Conservation (phyloP, 2,888 invertebrate species). For the Lycophotia porphyrea region DNA sequence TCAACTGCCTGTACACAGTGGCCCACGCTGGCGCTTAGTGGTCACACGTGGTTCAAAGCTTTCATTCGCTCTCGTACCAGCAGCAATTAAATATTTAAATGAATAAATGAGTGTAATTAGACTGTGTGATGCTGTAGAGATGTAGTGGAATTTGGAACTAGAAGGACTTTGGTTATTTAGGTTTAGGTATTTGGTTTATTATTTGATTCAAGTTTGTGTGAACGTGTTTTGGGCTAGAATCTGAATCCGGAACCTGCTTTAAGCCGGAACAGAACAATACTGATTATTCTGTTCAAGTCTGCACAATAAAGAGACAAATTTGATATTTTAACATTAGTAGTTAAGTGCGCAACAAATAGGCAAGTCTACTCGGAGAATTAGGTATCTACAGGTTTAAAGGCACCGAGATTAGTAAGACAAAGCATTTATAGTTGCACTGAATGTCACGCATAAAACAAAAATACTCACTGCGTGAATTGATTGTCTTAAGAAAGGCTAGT, state of each 20-base stretch:
- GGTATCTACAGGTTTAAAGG: not conserved
- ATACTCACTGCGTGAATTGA: not conserved
- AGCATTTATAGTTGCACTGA: not conserved
- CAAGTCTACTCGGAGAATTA: too few species aligned
- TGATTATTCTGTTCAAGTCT: slow-evolving; percentile 6
- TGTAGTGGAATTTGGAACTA: not conserved
- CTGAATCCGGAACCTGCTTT: not conserved
- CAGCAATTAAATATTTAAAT: slow-evolving; percentile 82
- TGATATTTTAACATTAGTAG: not conserved
- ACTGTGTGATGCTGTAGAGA: slow-evolving; percentile 52
- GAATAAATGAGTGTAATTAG: slow-evolving; percentile 80
- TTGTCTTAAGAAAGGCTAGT: not conserved
- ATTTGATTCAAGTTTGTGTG: not conserved
- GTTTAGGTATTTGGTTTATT: slow-evolving; percentile 5
- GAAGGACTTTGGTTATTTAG: too few species aligned
- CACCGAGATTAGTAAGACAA: not conserved
- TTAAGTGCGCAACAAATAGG: not conserved
- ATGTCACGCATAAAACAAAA: not conserved
- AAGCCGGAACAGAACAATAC: not conserved
- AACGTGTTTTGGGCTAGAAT: slow-evolving; percentile 6
- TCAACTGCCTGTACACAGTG: not conserved
- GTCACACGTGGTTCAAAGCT: slow-evolving; percentile 44
- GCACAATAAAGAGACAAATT: slow-evolving; percentile 12
- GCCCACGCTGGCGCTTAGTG: slow-evolving; percentile 13
- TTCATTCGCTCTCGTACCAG: slow-evolving; percentile 56